Base-by-base conservation (phyloP, 92 coral and sea anemone genomes). In the Epizoanthus stellaris region DNA sequence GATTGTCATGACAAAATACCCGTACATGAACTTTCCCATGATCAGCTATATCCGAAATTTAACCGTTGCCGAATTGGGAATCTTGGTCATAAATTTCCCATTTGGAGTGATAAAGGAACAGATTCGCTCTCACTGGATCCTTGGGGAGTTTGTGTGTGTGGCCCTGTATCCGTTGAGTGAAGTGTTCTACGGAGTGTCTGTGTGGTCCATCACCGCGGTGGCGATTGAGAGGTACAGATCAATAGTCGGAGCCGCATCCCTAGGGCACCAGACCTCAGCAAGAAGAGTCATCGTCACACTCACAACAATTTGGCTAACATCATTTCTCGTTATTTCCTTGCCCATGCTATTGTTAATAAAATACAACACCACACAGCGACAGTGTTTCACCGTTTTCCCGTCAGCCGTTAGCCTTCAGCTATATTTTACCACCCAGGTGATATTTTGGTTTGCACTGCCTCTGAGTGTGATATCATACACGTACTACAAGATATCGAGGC, bases 381-480 rank as follows among this genome's bases (percentile, higher is more conserved):
- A 5, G 12, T 75, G 80, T 34, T 10, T 25, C 13, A 30, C 80
- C 8, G 20, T 1, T 17, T 16, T 75, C n/a, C 39, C 25, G 39
- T 45, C 40, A 12, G 80, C 53, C 2, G 5, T 8, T 17, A 5
- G 57, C 25, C 10, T 25, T 39, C 80, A 54, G 20, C 3, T 75
- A 25, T 75, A 75, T 10, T 75, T 75, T n/a, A 57, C 61, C 13
- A 57, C 67, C 49, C 47, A 75, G 53, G 80, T 75, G 34, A 30
- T 75, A 75, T 75, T 75, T 75, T 75, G 80, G 80, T 75, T 75
- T 75, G 80, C 39, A 75, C 80, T 75, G 34, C 80, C 80, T 23
- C 47, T 75, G 67, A 52, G 80, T 54, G 80, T 75, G 65, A 75
- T 75, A 53, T 75, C 80, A 4, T 75, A 23, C 80, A 75, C 80